These are phyloP conservation scores for Callipepla californica DNA, from an alignment of 2,113 vertebrate genomes.

Conservation along the genomic window DNA sequence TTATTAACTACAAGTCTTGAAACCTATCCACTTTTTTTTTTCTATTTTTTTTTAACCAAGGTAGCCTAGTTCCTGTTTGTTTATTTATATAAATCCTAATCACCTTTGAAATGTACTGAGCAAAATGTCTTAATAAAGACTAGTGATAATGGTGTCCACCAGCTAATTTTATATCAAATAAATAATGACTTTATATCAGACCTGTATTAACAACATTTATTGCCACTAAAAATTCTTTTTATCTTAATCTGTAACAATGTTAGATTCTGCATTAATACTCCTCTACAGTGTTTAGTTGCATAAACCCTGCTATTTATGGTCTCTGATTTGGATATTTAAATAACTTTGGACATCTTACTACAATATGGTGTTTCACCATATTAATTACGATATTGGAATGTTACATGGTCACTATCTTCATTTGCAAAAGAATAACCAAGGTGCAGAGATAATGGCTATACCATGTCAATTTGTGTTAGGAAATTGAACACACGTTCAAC, in stretches of 20 bases:
- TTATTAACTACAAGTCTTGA: slow-evolving; percentile 16
- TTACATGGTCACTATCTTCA: background rate
- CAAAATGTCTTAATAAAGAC: slow-evolving; percentile 15
- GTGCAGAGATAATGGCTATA: background rate
- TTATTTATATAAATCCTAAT: slow-evolving; percentile 36
- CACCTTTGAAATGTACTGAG: background rate
- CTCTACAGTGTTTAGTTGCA: background rate
- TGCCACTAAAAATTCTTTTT: background rate
- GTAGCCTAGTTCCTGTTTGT: background rate
- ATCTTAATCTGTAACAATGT: background rate
- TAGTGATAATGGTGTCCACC: background rate
- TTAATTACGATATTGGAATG: background rate
- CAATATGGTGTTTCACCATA: background rate
- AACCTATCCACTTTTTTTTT: background rate
- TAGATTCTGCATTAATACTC: background rate
- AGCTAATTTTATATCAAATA: slow-evolving; percentile 13
- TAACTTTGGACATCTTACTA: background rate
- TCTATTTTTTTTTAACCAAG: background rate
- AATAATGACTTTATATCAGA: slow-evolving; percentile 8
- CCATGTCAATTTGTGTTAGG: background rate
- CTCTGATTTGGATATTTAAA: background rate
- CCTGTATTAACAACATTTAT: slow-evolving; percentile 18
- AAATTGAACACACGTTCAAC: background rate
- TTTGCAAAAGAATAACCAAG: background rate
- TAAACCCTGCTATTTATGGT: background rate